Base-by-base conservation (phyloP, 1,140 invertebrate species). In the Bemisia tabaci region DNA sequence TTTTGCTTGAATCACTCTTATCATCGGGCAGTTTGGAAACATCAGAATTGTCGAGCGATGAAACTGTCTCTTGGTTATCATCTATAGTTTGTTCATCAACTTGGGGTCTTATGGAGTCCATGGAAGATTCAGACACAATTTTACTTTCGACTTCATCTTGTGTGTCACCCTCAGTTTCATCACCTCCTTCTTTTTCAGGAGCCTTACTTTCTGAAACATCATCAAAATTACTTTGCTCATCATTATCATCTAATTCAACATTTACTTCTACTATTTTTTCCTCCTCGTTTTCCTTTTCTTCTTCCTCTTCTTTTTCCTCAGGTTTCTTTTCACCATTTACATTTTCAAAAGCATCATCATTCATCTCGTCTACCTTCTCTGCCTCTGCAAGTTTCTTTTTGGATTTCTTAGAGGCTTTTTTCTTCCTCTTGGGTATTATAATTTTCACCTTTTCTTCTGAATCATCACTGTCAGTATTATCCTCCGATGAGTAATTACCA, bases 1-100 rank as follows among this genome's bases (percentile, higher is more conserved):
- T n/a, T 74, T 75, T 59, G 76, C 74, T 22, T 77, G 75, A 0
- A 74, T 76, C 65, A 77, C 76, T 11, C 76, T 79, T 65, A 78
- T 79, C 9, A 76, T 78, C 68, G 77, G 22, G 5, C 12, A n/a
- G 12, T 48, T 26, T 22, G 63, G 23, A 59, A 26, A 39, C 26
- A 63, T 64, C 78, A 2, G 75, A 78, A 1, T 77, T 77, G 0
- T 79, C 65, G 23, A 77, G 77, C 11, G 77, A 75, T 27, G 79
- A 79, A n/a, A 73, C 76, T 0, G 72, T 72, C 0, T 77, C 76
- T 0, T 78, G 77, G n/a, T 74, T 72, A 25, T 74, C 74, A 26
- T 80, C 79, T 25, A 67, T 74, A 0, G 69, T 33, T 26, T 68
- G 73, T 22, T 78, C 71, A 73, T 26, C 73, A 75, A 68, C 75